Evolutionary conservation across 2,113 vertebrate genomes (phyloP).

Genomic region (Peromyscus leucopus): DNA sequence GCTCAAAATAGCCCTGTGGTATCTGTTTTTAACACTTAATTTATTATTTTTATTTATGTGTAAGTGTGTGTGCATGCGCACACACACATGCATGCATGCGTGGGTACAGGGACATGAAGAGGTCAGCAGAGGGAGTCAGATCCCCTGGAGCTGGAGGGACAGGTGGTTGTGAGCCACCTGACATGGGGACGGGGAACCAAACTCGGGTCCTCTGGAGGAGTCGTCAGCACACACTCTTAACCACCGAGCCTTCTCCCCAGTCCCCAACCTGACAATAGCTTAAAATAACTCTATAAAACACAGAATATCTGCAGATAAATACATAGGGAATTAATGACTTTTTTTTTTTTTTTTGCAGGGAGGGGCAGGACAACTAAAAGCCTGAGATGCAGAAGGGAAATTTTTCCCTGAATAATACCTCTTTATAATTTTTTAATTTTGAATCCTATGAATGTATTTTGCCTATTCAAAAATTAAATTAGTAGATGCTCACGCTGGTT

Average conservation of each 20-base stretch:
- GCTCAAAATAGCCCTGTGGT: not conserved
- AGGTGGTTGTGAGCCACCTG: not conserved
- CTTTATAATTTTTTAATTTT: conserved; percentile 74
- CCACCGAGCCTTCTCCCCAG: not conserved
- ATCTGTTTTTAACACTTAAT: not conserved
- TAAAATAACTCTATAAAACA: conserved; percentile 42
- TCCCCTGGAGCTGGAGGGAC: not conserved
- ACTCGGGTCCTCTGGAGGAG: not conserved
- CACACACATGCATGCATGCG: rapidly evolving
- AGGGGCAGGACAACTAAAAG: conserved; percentile 12
- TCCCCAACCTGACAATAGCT: not conserved
- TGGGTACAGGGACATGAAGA: not conserved
- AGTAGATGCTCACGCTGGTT: conserved; percentile 60
- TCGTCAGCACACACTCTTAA: not conserved
- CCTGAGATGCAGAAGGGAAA: conserved; percentile 45
- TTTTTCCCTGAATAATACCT: conserved; percentile 60
- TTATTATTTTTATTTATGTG: not conserved
- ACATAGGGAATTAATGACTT: conserved; percentile 58
- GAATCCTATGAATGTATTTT: conserved; percentile 65
- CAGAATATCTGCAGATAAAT: conserved; percentile 47
- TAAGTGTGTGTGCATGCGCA: not conserved
- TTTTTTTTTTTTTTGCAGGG: conserved; percentile 10
- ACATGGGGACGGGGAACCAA: not conserved
- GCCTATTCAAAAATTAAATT: conserved; percentile 79
- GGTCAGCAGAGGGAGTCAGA: not conserved